Conservation (phyloP, 2,113 vertebrate genomes). For the Toxotes jaculatrix region DNA sequence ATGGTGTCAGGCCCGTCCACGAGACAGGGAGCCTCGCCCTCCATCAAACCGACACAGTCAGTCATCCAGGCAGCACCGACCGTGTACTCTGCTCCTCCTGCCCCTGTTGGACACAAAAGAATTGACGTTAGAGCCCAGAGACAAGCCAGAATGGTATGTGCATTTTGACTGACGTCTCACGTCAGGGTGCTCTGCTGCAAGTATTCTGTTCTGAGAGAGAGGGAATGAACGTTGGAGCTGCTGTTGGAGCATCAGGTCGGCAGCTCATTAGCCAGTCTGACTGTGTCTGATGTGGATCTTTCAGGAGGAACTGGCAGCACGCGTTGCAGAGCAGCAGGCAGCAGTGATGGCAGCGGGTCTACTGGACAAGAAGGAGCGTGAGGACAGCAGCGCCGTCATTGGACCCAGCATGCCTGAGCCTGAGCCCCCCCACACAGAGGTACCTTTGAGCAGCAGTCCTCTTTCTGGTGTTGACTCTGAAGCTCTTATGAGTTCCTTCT, state of each 20-base stretch:
- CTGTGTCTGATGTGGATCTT: neutral
- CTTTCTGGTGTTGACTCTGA: neutral
- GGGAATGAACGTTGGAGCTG: neutral
- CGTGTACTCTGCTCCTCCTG: conserved; percentile 85
- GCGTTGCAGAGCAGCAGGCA: conserved; percentile 85
- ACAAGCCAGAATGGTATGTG: conserved; percentile 84
- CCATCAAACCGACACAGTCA: conserved; percentile 81
- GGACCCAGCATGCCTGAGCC: conserved; percentile 90
- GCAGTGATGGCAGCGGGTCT: conserved; percentile 82
- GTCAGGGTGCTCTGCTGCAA: neutral
- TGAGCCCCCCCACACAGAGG: conserved; percentile 84
- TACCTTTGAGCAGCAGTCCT: conserved; percentile 23
- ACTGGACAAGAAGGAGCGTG: conserved; percentile 83
- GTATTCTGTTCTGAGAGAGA: neutral
- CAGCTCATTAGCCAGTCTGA: neutral
- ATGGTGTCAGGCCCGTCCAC: conserved; percentile 66
- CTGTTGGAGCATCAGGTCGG: neutral
- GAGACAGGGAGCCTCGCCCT: conserved; percentile 65
- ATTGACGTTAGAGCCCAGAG: conserved; percentile 79
- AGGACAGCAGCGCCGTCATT: conserved; percentile 83
- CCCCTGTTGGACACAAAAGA: conserved; percentile 67
- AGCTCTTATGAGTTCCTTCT: too few relatives aligned
- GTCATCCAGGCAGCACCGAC: conserved; percentile 89
- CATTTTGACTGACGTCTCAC: neutral
- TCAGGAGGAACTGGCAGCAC: conserved; percentile 85